These are phyloP conservation scores for Uropetala carovei DNA, from an alignment of 2,888 invertebrate species.

Conservation along the genomic window DNA sequence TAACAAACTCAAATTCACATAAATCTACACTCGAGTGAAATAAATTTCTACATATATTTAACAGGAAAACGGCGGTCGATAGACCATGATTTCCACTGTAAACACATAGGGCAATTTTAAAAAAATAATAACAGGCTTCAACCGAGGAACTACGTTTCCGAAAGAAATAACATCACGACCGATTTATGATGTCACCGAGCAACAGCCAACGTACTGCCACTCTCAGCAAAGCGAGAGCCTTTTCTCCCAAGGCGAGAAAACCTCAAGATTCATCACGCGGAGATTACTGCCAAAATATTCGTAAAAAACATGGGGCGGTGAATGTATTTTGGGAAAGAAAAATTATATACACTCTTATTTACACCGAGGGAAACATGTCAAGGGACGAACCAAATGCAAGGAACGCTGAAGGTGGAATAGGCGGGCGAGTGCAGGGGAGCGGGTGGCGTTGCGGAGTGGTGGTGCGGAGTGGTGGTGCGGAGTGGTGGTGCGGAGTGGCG, in stretches of 20 bases:
- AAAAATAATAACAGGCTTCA: no score
- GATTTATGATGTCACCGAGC: no score
- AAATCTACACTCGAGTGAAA: no score
- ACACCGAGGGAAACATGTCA: conserved; percentile 3
- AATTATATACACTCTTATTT: conserved; percentile 37
- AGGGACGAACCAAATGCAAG: not conserved
- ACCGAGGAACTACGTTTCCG: no score
- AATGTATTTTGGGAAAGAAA: conserved; percentile 29
- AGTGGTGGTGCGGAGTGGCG: not conserved
- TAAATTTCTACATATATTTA: no score
- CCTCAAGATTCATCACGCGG: conserved; percentile 16
- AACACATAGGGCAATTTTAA: no score
- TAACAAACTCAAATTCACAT: no score
- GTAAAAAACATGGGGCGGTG: not conserved
- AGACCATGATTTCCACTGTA: no score
- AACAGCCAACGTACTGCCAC: not conserved
- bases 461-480: not conserved
- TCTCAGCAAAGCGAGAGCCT: not conserved
- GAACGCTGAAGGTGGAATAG: not conserved
- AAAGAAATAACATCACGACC: no score
- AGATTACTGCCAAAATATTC: conserved; percentile 19
- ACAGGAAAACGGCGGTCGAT: no score
- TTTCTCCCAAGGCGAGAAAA: conserved; percentile 10
- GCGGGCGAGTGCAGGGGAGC: not conserved
- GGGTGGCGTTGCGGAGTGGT: not conserved